Conservation (phyloP, 2,113 vertebrate species). For the Heliornis fulica region DNA sequence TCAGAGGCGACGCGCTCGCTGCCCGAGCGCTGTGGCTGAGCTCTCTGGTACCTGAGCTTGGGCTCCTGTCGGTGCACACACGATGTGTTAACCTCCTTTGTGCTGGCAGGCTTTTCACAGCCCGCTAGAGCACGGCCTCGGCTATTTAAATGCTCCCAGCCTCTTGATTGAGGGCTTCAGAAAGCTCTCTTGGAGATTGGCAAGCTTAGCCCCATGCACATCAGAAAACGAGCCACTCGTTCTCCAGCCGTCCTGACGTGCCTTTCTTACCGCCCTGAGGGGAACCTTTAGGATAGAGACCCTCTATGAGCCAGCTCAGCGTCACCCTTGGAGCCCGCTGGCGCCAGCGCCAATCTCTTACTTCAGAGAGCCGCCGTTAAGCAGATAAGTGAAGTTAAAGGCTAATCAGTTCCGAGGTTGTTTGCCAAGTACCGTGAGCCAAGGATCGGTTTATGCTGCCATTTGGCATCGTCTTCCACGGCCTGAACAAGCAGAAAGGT, state of each 20-base stretch:
- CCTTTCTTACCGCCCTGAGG: neutral
- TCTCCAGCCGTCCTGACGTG: neutral
- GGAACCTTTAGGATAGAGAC: neutral
- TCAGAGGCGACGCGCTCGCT: neutral
- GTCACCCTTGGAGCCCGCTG: neutral
- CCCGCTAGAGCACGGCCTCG: neutral
- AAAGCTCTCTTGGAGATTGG: neutral
- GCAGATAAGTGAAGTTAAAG: slow-evolving; percentile 15
- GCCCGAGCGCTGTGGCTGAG: neutral
- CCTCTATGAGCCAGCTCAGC: rapidly evolving
- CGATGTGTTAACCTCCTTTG: neutral
- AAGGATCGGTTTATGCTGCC: neutral
- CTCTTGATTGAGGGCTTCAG: neutral
- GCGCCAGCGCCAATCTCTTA: neutral
- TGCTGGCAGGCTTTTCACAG: neutral
- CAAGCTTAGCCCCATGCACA: neutral
- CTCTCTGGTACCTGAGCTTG: neutral
- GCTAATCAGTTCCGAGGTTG: neutral
- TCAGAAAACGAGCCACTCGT: neutral
- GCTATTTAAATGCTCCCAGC: neutral
- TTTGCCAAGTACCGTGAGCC: neutral
- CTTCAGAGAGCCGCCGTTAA: neutral
- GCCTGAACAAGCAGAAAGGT: neutral
- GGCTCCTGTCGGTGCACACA: neutral
- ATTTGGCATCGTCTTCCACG: neutral